These are phyloP conservation scores for Momotus momota DNA, from an alignment of 2,797 vertebrate species.

Conservation along the genomic window DNA sequence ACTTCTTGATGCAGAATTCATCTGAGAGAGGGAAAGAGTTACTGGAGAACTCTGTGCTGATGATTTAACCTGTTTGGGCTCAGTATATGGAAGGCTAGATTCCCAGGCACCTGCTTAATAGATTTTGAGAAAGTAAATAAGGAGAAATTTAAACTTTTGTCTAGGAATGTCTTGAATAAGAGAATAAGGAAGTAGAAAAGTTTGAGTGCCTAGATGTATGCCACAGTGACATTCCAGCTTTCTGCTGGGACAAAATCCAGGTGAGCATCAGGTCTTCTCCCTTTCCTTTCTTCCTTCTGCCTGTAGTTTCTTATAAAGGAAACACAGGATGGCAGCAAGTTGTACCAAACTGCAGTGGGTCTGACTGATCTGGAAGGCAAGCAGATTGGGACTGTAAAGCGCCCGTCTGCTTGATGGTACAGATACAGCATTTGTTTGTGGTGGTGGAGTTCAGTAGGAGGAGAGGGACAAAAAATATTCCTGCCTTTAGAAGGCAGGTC, in stretches of 20 bases:
- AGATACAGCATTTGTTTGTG: not conserved
- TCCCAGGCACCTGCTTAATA: not conserved
- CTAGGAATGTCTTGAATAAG: not conserved
- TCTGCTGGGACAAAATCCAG: not conserved
- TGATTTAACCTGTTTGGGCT: not conserved
- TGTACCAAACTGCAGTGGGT: not conserved
- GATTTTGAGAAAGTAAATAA: not conserved
- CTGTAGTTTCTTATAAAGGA: not conserved
- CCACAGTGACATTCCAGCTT: not conserved
- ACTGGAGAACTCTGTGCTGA: not conserved
- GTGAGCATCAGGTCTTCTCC: not conserved
- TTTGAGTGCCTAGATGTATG: not conserved
- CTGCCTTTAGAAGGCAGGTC: not conserved
- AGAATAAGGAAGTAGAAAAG: not conserved
- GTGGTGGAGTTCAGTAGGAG: not conserved
- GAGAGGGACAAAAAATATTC: not conserved
- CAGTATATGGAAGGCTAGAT: not conserved
- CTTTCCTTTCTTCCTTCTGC: not conserved
- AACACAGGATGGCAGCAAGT: not conserved
- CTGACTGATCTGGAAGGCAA: not conserved
- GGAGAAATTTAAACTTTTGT: not conserved
- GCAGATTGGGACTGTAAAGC: not conserved
- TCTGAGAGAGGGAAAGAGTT: not conserved
- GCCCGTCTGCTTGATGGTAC: fast-evolving
- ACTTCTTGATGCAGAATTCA: not conserved